Conservation (phyloP, 2,113 vertebrate genomes). For the Perca schrenkii region DNA sequence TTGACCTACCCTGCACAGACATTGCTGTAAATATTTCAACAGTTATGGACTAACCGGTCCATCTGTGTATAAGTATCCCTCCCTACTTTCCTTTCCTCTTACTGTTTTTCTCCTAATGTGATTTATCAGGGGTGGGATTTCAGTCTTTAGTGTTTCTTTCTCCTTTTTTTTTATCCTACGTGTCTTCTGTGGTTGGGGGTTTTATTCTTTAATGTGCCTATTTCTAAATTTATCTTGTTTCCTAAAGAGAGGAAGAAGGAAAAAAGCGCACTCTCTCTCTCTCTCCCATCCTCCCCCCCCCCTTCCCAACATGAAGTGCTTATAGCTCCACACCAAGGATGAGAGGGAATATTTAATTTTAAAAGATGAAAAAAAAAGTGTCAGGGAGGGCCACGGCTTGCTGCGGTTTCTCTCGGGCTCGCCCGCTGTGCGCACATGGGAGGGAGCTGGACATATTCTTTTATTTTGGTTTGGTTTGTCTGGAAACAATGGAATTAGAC, state of each 20-base stretch:
- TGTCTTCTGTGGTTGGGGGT: constrained; percentile 50
- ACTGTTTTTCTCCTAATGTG: constrained; percentile 66
- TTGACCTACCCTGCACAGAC: constrained; percentile 60
- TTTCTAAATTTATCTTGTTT: constrained; percentile 82
- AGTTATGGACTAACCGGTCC: constrained; percentile 50
- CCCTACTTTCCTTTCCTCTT: constrained; percentile 31
- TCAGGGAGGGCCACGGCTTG: constrained; percentile 56
- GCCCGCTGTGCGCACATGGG: constrained; percentile 65
- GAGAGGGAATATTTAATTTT: constrained; percentile 84
- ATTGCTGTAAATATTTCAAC: constrained; percentile 67
- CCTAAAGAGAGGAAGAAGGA: constrained; percentile 66
- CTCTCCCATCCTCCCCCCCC: neutral
- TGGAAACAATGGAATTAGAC: constrained; percentile 65
- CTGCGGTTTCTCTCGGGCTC: constrained; percentile 37
- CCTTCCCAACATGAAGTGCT: constrained; percentile 68
- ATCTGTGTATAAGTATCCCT: constrained; percentile 45
- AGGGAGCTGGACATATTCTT: constrained; percentile 48
- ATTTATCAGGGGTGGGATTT: constrained; percentile 75
- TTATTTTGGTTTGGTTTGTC: constrained; percentile 59
- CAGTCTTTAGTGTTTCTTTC: constrained; percentile 29
- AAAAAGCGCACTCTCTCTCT: constrained; percentile 9
- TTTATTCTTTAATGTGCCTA: constrained; percentile 73
- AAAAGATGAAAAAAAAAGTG: constrained; percentile 63
- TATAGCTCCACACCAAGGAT: constrained; percentile 75
- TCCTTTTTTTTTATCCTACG: neutral